Conservation (phyloP, 2,113 vertebrate species). For the Jaculus jaculus region DNA sequence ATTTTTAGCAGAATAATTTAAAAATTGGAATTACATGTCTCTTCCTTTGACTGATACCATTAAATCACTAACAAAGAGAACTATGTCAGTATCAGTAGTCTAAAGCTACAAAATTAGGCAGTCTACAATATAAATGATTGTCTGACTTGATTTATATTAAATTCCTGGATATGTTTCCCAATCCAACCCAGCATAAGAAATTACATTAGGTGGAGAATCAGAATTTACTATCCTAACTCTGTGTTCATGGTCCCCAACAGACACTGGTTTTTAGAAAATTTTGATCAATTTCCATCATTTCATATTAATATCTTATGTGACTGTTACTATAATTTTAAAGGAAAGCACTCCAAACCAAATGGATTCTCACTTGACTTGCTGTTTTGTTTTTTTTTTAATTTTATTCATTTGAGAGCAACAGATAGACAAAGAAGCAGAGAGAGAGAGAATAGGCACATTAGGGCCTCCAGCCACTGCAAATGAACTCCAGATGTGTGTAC, state of each 20-base stretch:
- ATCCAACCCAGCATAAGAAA: neutral
- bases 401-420: too few species aligned
- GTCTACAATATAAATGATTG: neutral
- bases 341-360: neutral
- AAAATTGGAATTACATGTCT: neutral
- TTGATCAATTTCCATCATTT: neutral
- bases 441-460: too few species aligned
- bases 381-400: too few species aligned
- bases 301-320: neutral
- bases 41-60: neutral
- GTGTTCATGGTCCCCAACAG: neutral
- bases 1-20: constrained; percentile 13
- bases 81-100: neutral
- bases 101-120: neutral
- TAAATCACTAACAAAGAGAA: neutral
- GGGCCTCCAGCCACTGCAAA: too few species aligned
- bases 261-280: neutral
- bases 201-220: neutral
- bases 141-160: neutral
- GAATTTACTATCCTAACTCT: neutral
- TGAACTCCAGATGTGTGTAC: too few species aligned
- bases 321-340: constrained; percentile 1
- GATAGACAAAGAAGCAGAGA: too few species aligned
- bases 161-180: neutral
- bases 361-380: neutral